Base-by-base conservation (phyloP, 2,113 vertebrate genomes). In the Cygnus atratus region DNA sequence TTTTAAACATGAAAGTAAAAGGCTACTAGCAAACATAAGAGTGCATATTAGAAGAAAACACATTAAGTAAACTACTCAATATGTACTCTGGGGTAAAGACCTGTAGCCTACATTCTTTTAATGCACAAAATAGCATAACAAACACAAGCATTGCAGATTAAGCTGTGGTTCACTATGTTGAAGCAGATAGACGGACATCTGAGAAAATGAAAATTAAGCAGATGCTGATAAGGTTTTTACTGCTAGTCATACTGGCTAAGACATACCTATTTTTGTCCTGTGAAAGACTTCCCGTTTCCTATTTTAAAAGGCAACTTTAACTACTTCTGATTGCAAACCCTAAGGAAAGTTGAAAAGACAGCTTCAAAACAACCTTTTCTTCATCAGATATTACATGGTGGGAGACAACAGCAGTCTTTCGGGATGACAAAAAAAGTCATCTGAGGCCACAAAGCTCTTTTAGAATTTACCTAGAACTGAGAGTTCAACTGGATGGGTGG, bases 1-100 rank as follows among this genome's bases (percentile, higher is more conserved):
- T 91, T 92, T 91, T 80, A 95, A 93, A 93, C 31, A 41, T 61
- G 50, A 86, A 97, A 95, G 54, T 75, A 77, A 92, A 96, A 95
- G 59, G 43, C 90, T 84, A 74, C 50, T 78, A 89, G 58, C 35
- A 92, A 94, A 86, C 14, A 37, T 70, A 89, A 87, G 35, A 89
- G 44, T 52, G 54, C 6, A 19, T 68, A 77, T 52, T 77, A 85
- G 33, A 81, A 87, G 68, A 83, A 88, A 88, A 62, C 75, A 86
- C 37, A 91, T 84, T 91, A 95, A 93, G 48, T 31, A 89, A 96
- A 92, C 83, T 86, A 65, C 65, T 94, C 76, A 82, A 78, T 76
- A 65, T 75, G 48, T 84, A 81, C 91, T 88, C 87, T 83, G n/a
- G 87, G n/a, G 70, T 85, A 96, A 83, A 94, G 67, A 33, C 78